Base-by-base conservation (phyloP, 2,888 invertebrate genomes). In the Phaonia tiefii region DNA sequence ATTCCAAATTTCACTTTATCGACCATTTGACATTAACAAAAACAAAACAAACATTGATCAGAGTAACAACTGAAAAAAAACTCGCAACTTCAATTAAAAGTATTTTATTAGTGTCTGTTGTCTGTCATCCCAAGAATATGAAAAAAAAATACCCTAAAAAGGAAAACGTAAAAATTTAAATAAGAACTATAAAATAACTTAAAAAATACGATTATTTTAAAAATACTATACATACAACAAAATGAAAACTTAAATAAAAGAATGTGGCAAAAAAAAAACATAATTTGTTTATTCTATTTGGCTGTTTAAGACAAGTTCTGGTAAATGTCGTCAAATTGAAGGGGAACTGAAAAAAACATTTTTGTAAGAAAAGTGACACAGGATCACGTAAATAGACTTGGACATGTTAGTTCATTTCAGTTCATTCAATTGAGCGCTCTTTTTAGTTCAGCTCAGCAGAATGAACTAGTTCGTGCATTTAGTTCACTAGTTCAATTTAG, bases 171-270 rank as follows among this genome's bases (percentile, higher is more conserved):
- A 44, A 56, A 58, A 78, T 37, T 51, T 39, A 49, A 37, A 44
- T 69, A 39, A 74, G 56, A 49, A 54, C 44, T 67, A 65, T 58
- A 66, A 65, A 31, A 51, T 49, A 31, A 75, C 69, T 31, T 5
- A 22, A 44, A 67, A 49, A 42, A 67, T 39, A 67, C 51, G 49
- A 49, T 67, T 63, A 63, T 63, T 63, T 49, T 70, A 67, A 65
- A 67, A 74, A 66, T 54, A 70, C 46, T 70, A 70, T 63, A 70
- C 71, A 76, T 65, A 76, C 51, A 70, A 76, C 44, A 75, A 74
- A 77, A 42, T 54, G 25, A 58, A 67, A 78, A 49, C n/a, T 67
- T 39, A 73, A 22, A 69, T 69, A 73, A 78, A 72, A 78, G 42
- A 73, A 65, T 74, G 73, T 78, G 78, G 69, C 78, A 78, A 65